Evolutionary conservation across 2,888 invertebrate species (phyloP).

Genomic region (Bombyx huttoni): DNA sequence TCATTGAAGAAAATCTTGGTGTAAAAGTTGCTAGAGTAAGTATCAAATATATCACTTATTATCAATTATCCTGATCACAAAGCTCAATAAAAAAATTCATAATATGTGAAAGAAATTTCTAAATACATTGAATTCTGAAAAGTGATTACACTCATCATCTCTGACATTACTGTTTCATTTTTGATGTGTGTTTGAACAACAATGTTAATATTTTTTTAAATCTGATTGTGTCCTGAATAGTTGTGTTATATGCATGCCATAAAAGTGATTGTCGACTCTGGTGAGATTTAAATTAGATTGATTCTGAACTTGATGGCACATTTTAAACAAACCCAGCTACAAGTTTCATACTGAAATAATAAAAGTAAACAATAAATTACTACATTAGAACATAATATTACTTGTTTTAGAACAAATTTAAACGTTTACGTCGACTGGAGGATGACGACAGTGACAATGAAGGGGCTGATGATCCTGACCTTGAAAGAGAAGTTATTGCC

Average conservation of each 20-base stretch:
- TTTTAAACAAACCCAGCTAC: too few relatives aligned
- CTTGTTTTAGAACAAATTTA: slow-evolving; percentile 79
- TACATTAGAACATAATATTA: background rate
- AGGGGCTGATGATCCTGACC: slow-evolving; percentile 82
- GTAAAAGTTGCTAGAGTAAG: slow-evolving; percentile 91
- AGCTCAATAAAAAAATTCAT: too few relatives aligned
- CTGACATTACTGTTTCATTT: background rate
- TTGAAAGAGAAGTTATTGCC: slow-evolving; percentile 90
- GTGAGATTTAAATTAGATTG: too few relatives aligned
- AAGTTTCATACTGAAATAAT: too few relatives aligned
- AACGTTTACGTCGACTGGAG: slow-evolving; percentile 84
- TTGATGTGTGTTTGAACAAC: too few relatives aligned
- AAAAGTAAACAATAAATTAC: background rate
- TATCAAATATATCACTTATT: slow-evolving; percentile 68
- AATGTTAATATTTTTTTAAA: too few relatives aligned
- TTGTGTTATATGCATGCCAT: too few relatives aligned
- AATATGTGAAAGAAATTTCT: background rate
- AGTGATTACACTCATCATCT: background rate
- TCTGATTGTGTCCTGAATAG: too few relatives aligned
- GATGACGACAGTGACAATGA: slow-evolving; percentile 94
- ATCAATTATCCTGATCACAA: slow-evolving; percentile 98
- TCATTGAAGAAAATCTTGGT: slow-evolving; percentile 97
- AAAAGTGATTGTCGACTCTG: too few relatives aligned
- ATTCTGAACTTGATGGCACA: too few relatives aligned
- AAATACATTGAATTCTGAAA: background rate